phyloP scores from a whole-genome alignment of 2,797 vertebrate genomes.

The Hyperoplus lanceolatus region DNA sequence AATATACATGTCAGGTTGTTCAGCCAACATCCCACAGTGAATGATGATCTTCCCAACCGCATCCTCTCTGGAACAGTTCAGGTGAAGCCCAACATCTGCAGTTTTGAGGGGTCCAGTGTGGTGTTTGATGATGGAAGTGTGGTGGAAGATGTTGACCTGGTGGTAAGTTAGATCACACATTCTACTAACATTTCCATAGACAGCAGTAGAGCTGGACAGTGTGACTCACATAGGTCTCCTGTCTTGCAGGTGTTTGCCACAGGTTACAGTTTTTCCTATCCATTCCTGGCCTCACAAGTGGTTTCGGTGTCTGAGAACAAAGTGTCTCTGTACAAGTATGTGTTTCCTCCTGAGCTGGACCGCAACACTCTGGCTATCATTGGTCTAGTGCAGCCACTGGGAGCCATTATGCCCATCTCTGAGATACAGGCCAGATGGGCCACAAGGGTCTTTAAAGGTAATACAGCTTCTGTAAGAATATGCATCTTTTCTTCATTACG shows the following conservation, averaged over 20 bases:
- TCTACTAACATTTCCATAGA: neutral
- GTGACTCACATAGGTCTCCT: neutral
- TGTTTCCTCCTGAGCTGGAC: conserved; percentile 84
- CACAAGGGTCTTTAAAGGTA: conserved; percentile 88
- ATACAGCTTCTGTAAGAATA: neutral
- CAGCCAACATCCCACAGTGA: conserved; percentile 85
- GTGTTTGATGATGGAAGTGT: conserved; percentile 86
- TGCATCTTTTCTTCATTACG: neutral
- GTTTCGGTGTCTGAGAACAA: conserved; percentile 80
- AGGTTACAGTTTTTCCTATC: conserved; percentile 87
- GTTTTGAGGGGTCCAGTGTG: conserved; percentile 82
- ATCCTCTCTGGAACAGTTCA: conserved; percentile 86
- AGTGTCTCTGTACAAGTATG: conserved; percentile 83
- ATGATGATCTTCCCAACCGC: conserved; percentile 87
- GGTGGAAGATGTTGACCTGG: conserved; percentile 84
- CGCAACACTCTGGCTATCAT: conserved; percentile 84
- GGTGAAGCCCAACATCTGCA: conserved; percentile 84
- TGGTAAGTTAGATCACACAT: conserved; percentile 65
- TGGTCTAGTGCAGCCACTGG: conserved; percentile 86
- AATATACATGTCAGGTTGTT: conserved; percentile 71
- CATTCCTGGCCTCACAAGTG: conserved; percentile 83
- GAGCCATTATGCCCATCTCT: conserved; percentile 87
- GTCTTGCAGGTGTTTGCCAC: conserved; percentile 86
- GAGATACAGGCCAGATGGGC: conserved; percentile 89
- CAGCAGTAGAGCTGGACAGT: neutral